These are phyloP conservation scores for Sapayoa aenigma DNA, from an alignment of 2,113 vertebrate genomes.

Conservation along the genomic window DNA sequence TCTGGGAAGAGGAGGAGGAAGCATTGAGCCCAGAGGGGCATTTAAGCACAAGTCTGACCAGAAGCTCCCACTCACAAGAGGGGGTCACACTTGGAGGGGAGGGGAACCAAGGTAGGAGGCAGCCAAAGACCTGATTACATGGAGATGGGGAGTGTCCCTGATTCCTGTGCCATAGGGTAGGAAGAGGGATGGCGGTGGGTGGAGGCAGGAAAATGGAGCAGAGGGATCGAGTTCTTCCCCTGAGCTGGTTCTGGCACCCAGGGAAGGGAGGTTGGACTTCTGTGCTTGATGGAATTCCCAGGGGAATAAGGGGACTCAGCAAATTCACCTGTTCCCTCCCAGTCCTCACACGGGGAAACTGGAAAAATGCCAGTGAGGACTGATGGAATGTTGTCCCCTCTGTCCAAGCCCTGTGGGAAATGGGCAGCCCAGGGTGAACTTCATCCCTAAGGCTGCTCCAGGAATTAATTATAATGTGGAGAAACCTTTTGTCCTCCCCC, in stretches of 20 bases:
- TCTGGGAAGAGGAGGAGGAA: not conserved
- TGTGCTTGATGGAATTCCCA: not conserved
- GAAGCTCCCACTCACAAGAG: not conserved
- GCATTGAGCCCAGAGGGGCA: rapidly evolving
- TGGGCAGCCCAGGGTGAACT: not conserved
- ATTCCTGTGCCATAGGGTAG: not conserved
- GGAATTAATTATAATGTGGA: not conserved
- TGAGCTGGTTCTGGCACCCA: rapidly evolving
- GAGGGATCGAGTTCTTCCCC: not conserved
- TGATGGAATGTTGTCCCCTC: rapidly evolving
- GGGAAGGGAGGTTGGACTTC: not conserved
- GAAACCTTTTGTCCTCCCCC: not conserved
- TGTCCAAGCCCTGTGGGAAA: not conserved
- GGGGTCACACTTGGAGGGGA: not conserved
- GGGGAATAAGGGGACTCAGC: rapidly evolving
- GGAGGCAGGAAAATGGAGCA: not conserved
- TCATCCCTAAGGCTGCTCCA: not conserved
- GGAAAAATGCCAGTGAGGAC: not conserved
- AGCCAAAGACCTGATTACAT: not conserved
- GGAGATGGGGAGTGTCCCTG: not conserved
- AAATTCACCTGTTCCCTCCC: not conserved
- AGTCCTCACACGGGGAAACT: not conserved
- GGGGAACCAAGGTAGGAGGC: not conserved
- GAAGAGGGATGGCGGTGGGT: not conserved
- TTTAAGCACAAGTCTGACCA: not conserved